phyloP scores from a whole-genome alignment of 2,888 invertebrate species.

The Anthophora plumipes region DNA sequence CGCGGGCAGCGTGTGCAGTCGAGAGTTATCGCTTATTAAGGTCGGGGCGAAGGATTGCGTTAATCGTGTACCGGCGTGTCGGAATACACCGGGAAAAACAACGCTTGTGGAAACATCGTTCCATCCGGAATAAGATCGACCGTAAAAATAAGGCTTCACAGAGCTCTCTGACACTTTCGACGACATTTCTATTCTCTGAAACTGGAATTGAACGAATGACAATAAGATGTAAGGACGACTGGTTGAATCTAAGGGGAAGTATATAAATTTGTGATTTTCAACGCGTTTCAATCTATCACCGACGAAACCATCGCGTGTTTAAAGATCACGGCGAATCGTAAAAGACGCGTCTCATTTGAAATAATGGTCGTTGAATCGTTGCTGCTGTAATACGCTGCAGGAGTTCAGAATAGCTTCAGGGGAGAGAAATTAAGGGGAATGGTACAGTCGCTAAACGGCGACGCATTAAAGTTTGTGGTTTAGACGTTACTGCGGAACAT shows the following conservation, averaged over 20 bases:
- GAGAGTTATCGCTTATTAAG: conserved; percentile 61
- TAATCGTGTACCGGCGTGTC: conserved; percentile 26
- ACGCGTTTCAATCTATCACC: neutral
- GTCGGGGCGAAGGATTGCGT: conserved; percentile 44
- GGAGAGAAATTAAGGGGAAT: neutral
- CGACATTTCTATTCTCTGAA: too few species aligned
- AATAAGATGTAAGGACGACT: neutral
- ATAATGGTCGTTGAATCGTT: neutral
- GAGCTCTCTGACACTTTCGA: too few species aligned
- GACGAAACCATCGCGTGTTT: neutral
- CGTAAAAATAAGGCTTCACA: neutral
- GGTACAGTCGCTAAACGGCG: neutral
- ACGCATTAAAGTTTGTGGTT: neutral
- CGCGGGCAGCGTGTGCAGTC: conserved; percentile 34
- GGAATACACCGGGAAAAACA: conserved; percentile 12
- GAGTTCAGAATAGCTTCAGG: neutral
- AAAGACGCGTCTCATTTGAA: neutral
- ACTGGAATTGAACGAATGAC: neutral
- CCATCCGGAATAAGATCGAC: neutral
- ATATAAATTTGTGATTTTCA: conserved; percentile 1
- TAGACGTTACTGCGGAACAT: neutral
- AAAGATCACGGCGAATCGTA: neutral
- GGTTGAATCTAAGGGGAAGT: neutral
- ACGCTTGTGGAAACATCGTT: neutral
- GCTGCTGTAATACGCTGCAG: too few species aligned